phyloP scores from a whole-genome alignment of 2,113 vertebrate genomes.

The Azemiops feae region DNA sequence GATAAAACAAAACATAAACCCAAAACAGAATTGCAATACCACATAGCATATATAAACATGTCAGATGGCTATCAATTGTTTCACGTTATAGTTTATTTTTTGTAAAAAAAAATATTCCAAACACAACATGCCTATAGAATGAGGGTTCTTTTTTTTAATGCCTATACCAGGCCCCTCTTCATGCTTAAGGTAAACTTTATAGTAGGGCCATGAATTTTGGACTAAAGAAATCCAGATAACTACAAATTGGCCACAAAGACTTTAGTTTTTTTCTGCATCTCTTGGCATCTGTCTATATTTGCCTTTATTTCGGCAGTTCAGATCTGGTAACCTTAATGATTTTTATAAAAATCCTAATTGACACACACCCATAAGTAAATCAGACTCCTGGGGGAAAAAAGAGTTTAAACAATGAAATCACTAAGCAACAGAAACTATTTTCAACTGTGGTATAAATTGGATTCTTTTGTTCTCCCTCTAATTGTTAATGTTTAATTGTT shows the following conservation, averaged over 20 bases:
- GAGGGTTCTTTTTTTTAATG: neutral
- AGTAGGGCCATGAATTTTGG: neutral
- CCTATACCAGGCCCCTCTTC: too few species aligned
- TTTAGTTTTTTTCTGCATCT: neutral
- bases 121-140: neutral
- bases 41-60: neutral
- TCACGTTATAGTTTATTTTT: neutral
- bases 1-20: neutral
- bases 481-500: neutral
- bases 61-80: neutral
- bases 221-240: neutral
- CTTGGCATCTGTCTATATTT: neutral
- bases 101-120: neutral
- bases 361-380: neutral
- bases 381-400: rapidly evolving
- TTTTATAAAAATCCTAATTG: neutral
- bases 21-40: neutral
- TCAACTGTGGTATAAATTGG: neutral
- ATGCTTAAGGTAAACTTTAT: neutral
- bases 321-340: neutral
- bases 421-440: neutral
- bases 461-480: neutral
- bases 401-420: neutral
- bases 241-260: neutral
- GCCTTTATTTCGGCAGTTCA: neutral